Evolutionary conservation across 2,797 vertebrate species (phyloP), one percentile per base, ranked within the genome.

Genomic region (Notolepis coatsorum): DNA sequence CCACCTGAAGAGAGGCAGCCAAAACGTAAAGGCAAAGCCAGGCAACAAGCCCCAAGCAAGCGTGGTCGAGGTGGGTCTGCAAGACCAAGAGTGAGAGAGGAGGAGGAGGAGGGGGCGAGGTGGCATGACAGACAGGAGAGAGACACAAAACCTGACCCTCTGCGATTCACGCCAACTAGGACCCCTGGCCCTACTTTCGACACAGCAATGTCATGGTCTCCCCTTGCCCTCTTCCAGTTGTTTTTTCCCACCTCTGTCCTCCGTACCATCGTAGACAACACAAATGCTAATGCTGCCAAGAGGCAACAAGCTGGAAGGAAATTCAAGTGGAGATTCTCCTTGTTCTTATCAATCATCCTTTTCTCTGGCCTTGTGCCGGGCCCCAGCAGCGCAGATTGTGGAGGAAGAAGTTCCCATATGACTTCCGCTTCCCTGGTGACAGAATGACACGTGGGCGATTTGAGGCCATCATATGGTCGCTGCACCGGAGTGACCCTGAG

Each of bases 301-400:
- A 30, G 3, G 17, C 18, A 25, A 10, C n/a, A 25, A 20, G 33
- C 9, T 12, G 60, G 51, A 13, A 56, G 10, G 18, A 45, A 31
- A 23, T 18, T 24, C 2, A 1, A 8, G 5, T 75, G 66, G 66
- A 17, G 12, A 8, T 54, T 72, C 8, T 43, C 43, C 50, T 20
- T 33, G 0, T 77, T 46, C 18, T 0, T 73, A 8, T 42, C 53
- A 1, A 41, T 72, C n/a, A 25, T 65, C n/a, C 45, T 77, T 7
- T 61, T 38, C 27, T 72, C 61, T 64, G 74, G 60, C 3, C 25
- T 77, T 23, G 15, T 77, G 9, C 61, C 45, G 30, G 9, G 17
- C 0, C 28, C 39, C 3, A 2, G 7, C 2, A 9, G 56, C 9
- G 13, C 42, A 23, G 58, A 57, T 35, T 62, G 30, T 62, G 66